Conservation (phyloP, 2,113 vertebrate genomes). For the Tyrannus savana region DNA sequence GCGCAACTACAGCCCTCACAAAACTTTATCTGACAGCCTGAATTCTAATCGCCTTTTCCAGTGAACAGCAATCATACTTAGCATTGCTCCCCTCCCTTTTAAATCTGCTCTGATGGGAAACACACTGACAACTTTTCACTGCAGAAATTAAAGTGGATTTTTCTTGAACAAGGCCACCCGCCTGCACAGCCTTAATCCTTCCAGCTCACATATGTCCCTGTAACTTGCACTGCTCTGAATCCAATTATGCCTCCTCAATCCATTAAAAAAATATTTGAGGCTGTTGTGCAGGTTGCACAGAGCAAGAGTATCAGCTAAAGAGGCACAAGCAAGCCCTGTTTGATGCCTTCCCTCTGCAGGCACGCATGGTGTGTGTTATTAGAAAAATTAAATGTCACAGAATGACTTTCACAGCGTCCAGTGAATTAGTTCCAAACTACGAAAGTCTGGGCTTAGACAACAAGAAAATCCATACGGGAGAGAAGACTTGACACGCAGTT, state of each 20-base stretch:
- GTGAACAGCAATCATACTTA: not conserved
- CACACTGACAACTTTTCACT: slow-evolving; percentile 45
- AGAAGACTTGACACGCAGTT: not conserved
- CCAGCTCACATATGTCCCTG: slow-evolving; percentile 45
- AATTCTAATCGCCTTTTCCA: slow-evolving; percentile 12
- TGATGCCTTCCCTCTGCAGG: not conserved
- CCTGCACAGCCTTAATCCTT: slow-evolving; percentile 41
- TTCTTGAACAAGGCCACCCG: slow-evolving; percentile 44
- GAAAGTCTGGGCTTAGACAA: not conserved
- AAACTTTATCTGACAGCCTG: not conserved
- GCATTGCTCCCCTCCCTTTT: not conserved
- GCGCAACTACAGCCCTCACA: not conserved
- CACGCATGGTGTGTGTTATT: accelerated
- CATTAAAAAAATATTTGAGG: slow-evolving; percentile 25
- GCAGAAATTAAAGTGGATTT: slow-evolving; percentile 51
- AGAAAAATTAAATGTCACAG: not conserved
- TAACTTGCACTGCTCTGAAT: slow-evolving; percentile 58
- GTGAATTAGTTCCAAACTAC: not conserved
- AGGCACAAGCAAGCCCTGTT: not conserved
- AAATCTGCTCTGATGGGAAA: slow-evolving; percentile 36
- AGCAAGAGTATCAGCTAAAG: not conserved
- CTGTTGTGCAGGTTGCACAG: not conserved
- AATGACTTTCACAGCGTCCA: not conserved
- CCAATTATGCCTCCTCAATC: slow-evolving; percentile 37
- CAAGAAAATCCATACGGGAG: not conserved